Conservation (phyloP, 2,797 vertebrate genomes). For the Tinamus major region DNA sequence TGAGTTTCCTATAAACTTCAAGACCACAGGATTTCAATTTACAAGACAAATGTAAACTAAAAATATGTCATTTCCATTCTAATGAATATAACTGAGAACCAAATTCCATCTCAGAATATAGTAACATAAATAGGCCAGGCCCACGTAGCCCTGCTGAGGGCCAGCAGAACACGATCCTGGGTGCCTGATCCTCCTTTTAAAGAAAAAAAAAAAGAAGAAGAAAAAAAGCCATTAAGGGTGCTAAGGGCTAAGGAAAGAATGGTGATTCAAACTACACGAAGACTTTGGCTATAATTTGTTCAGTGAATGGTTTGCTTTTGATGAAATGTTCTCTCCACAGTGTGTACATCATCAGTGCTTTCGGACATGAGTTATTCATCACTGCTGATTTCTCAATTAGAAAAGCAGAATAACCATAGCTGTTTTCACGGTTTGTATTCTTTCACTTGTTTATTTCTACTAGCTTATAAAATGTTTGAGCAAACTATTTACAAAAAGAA, state of each 20-base stretch:
- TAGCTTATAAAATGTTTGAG: not conserved
- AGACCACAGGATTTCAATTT: not conserved
- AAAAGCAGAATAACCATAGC: not conserved
- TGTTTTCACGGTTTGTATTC: not conserved
- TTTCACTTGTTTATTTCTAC: not conserved
- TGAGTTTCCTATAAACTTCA: not conserved
- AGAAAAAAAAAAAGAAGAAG: too few species aligned
- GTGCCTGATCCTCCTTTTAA: not conserved
- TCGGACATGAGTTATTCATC: not conserved
- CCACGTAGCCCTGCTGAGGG: not conserved
- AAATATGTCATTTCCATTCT: not conserved
- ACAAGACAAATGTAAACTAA: not conserved
- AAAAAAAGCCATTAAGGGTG: not conserved
- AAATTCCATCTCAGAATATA: not conserved
- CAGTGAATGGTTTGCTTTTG: not conserved
- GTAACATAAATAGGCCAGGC: not conserved
- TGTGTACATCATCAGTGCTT: not conserved
- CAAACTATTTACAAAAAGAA: not conserved
- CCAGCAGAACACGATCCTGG: not conserved
- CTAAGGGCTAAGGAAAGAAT: not conserved
- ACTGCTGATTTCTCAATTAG: not conserved
- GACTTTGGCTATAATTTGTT: not conserved
- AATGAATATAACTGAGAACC: not conserved
- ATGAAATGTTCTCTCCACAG: not conserved
- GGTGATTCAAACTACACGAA: not conserved